Evolutionary conservation across 1,140 invertebrate genomes (phyloP).

Genomic region (Drosophila paulistorum): DNA sequence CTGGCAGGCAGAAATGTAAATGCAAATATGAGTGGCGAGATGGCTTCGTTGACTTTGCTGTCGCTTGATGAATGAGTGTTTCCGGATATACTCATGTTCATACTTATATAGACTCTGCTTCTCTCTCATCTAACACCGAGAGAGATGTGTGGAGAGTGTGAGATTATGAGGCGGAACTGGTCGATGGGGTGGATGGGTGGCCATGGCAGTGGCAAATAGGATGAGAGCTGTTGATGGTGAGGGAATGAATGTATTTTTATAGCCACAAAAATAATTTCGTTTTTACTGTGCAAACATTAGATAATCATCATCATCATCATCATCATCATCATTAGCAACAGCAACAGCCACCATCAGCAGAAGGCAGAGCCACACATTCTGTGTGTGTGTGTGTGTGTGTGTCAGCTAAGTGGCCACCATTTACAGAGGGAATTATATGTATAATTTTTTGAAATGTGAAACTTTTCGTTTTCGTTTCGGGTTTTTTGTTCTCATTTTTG

Average conservation of each 20-base stretch:
- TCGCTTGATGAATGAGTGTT: slow-evolving; percentile 55
- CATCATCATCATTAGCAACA: neutral
- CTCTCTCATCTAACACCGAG: neutral
- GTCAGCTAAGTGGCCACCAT: slow-evolving; percentile 19
- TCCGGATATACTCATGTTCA: slow-evolving; percentile 34
- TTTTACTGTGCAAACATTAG: slow-evolving; percentile 77
- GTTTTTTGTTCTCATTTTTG: slow-evolving; percentile 21
- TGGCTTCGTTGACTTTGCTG: slow-evolving; percentile 4
- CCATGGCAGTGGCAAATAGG: neutral
- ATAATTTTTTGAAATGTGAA: slow-evolving; percentile 58
- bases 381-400: slow-evolving; percentile 25
- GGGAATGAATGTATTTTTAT: slow-evolving; percentile 63
- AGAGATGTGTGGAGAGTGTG: neutral
- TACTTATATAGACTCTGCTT: slow-evolving; percentile 6
- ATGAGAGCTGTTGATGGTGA: neutral
- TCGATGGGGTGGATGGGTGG: neutral
- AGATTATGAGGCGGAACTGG: slow-evolving; percentile 11
- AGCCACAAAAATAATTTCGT: slow-evolving; percentile 69
- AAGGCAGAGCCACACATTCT: neutral
- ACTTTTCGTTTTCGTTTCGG: slow-evolving; percentile 40
- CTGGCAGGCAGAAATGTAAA: slow-evolving; percentile 53
- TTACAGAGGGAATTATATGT: slow-evolving; percentile 18
- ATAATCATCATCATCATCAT: slow-evolving; percentile 61
- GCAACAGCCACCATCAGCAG: slow-evolving; percentile 1
- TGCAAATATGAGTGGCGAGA: slow-evolving; percentile 54